phyloP scores from a whole-genome alignment of 2,113 vertebrate species.

The Scartelaos histophorus region DNA sequence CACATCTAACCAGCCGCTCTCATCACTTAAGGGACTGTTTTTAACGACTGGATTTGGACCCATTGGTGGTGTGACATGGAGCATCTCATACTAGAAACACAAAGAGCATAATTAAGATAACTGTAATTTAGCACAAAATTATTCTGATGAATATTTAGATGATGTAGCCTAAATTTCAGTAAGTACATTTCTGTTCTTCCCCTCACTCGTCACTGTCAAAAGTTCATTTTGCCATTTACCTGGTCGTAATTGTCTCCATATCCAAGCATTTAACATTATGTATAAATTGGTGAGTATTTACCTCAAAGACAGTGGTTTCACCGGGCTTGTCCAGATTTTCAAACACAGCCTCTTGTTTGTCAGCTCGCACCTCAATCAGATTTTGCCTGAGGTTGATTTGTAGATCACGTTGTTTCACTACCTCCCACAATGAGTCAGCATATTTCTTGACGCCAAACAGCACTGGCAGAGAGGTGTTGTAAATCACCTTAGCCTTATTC shows the following conservation, averaged over 20 bases:
- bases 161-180: too few relatives aligned
- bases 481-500: slow-evolving; percentile 87
- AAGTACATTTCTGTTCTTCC: too few relatives aligned
- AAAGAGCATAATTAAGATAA: not conserved
- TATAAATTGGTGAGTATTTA: slow-evolving; percentile 52
- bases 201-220: too few relatives aligned
- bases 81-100: slow-evolving; percentile 89
- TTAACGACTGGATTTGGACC: slow-evolving; percentile 84
- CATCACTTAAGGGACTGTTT: slow-evolving; percentile 81
- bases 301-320: slow-evolving; percentile 84
- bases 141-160: too few relatives aligned
- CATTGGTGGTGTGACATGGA: slow-evolving; percentile 97
- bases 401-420: slow-evolving; percentile 82
- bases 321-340: slow-evolving; percentile 89
- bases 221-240: too few relatives aligned
- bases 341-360: slow-evolving; percentile 93
- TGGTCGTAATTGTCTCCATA: too few relatives aligned
- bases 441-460: slow-evolving; percentile 95
- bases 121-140: not conserved
- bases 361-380: slow-evolving; percentile 89
- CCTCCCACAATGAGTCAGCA: slow-evolving; percentile 85
- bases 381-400: slow-evolving; percentile 86
- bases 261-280: too few relatives aligned
- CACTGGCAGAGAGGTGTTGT: slow-evolving; percentile 89
- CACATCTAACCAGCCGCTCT: slow-evolving; percentile 87